Base-by-base conservation (phyloP, 2,888 invertebrate species). In the Leistus spinibarbis region DNA sequence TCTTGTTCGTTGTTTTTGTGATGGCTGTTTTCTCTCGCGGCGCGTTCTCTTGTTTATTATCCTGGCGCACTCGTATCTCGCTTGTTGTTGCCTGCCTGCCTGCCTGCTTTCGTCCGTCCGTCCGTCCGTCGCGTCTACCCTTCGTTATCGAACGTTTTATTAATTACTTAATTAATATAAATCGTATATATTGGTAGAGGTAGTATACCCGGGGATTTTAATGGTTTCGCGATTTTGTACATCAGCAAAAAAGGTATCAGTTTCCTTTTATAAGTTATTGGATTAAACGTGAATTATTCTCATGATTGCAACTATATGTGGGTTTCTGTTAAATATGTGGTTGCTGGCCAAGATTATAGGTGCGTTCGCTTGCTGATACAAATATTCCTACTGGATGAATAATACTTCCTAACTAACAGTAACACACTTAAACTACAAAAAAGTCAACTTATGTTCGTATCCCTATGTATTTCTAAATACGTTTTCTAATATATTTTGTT, bases 151-250 rank as follows among this genome's bases (percentile, higher is more conserved):
- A 17, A 16, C 54, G 66, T 23, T 72, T 72, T 72, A 72, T 72
- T 72, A 72, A 72, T 72, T 72, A 72, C 72, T 72, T 72, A 72
- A 72, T 72, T 72, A 72, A 72, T 72, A 72, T 72, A 72, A 72
- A 72, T 72, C 66, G 72, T 72, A 27, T 19, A 40, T 40, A 40
- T 7, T 2, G 7, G 13, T 40, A 40, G 1, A 40, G 7, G 13
- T 40, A 40, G 10, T 40, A 40, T 40, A 40, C 53, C 10, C 22
- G 23, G n/a, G 17, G 23, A 23, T 64, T 27, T 64, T 64, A 64
- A 64, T 64, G 64, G 64, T 27, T 64, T 64, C 10, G 19, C 60
- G 60, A 60, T 60, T 60, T 60, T 60, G 3, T 60, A 9, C 40
- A 10, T 40, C 40, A 40, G 40, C 7, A 40, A 40, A 40, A 40